Base-by-base conservation (phyloP, 2,888 invertebrate species). In the Desoria tigrina region DNA sequence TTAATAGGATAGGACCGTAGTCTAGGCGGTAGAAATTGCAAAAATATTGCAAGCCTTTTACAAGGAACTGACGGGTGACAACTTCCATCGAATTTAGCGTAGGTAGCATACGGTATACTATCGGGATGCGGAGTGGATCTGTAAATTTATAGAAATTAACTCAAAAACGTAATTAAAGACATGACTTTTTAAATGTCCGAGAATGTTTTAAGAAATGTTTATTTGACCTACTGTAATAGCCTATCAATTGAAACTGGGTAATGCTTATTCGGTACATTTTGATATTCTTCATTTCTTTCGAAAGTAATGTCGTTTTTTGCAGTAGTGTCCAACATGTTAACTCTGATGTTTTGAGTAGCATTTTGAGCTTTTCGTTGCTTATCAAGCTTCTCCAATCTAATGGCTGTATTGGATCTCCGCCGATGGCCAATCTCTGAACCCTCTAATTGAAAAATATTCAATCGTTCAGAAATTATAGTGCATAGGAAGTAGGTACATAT, bases 1-100 rank as follows among this genome's bases (percentile, higher is more conserved):
- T 87, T 85, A 79, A 95, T 82, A 0, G 95, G 94, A 81, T 92
- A 94, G 74, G 88, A 87, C 71, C 92, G 86, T 71, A 91, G 87
- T 63, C 88, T 88, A 69, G 88, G 87, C 0, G 90, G 86, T 28
- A 93, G 82, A 89, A 95, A 92, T 57, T 91, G 91, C 79, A 96
- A 85, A 78, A 90, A 96, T 72, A 97, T 94, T 78, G 89, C 89
- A 77, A 94, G 93, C 73, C 88, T 89, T 79, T 92, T 90, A 0
- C 88, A 88, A 18, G 70, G 59, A 9, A 65, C 63, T n/a, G 69
- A 66, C 2, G 73, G 76, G 27, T 74, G 74, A 56, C 71, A 69
- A 66, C 88, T 90, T 69, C 95, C 95, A 83, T 96, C 95, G 81
- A 90, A 96, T 81, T 90, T 90, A 2, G 93, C 90, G 83, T 89